Evolutionary conservation across 2,113 vertebrate species (phyloP).

Genomic region (Paralichthys olivaceus): DNA sequence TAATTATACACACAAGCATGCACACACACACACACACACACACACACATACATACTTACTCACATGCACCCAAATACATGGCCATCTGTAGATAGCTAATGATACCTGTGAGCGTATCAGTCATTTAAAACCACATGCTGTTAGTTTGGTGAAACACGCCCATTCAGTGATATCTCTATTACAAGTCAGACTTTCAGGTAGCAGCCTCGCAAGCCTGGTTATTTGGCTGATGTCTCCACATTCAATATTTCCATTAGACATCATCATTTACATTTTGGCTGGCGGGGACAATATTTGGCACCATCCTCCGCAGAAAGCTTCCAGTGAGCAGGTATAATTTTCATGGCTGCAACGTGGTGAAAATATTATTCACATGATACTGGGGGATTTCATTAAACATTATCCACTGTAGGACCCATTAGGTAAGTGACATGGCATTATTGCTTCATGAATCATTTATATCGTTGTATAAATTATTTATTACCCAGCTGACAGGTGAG

Average conservation of each 20-base stretch:
- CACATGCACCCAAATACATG: conserved; percentile 26
- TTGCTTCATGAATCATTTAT: conserved; percentile 69
- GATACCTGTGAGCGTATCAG: conserved; percentile 73
- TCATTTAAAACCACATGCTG: conserved; percentile 38
- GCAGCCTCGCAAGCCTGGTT: conserved; percentile 22
- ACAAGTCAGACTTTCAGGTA: conserved; percentile 49
- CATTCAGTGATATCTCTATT: conserved; percentile 70
- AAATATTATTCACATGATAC: conserved; percentile 45
- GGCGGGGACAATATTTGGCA: conserved; percentile 33
- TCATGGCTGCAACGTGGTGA: conserved; percentile 11
- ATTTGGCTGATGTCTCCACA: conserved; percentile 24
- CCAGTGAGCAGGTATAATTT: conserved; percentile 35
- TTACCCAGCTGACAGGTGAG: conserved; percentile 45
- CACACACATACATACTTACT: conserved; percentile 19
- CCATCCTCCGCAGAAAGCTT: conserved; percentile 5
- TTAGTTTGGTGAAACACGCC: conserved; percentile 66
- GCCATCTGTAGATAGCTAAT: conserved; percentile 79
- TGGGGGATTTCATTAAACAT: conserved; percentile 36
- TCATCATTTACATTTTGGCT: conserved; percentile 54
- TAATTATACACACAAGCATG: conserved; percentile 75
- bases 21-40: conserved; percentile 9
- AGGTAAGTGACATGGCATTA: conserved; percentile 58
- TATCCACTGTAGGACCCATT: conserved; percentile 44
- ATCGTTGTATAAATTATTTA: conserved; percentile 58
- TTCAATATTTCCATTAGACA: conserved; percentile 41